phyloP scores from a whole-genome alignment of 2,113 vertebrate species.

The Boleophthalmus pectinirostris region DNA sequence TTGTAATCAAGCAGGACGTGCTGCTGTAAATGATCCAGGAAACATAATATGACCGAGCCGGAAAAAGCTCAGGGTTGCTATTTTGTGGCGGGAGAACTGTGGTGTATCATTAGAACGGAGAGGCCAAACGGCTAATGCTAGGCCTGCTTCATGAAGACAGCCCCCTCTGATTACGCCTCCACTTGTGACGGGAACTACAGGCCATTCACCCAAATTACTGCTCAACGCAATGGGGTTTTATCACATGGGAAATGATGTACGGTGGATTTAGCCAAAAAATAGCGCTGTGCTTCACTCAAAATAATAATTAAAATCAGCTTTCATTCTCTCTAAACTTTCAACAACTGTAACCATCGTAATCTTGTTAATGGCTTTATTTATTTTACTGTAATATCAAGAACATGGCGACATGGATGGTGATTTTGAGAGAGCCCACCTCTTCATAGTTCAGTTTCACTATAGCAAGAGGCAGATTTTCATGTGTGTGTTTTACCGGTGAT shows the following conservation, averaged over 20 bases:
- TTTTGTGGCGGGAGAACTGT: slow-evolving; percentile 42
- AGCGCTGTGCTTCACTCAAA: background rate
- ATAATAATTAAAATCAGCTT: background rate
- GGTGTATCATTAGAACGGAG: slow-evolving; percentile 66
- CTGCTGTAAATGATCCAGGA: slow-evolving; percentile 29
- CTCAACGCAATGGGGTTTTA: slow-evolving; percentile 37
- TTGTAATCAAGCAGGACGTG: slow-evolving; percentile 27
- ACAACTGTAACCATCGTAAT: too few species aligned
- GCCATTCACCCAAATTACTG: slow-evolving; percentile 48
- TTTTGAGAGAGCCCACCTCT: too few species aligned
- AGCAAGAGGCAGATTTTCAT: too few species aligned
- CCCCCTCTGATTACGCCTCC: slow-evolving; percentile 66
- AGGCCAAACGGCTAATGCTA: slow-evolving; percentile 70
- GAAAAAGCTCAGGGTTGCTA: slow-evolving; percentile 39
- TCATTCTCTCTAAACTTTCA: too few species aligned
- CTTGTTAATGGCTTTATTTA: too few species aligned
- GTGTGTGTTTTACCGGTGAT: too few species aligned
- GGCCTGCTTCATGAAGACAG: slow-evolving; percentile 62
- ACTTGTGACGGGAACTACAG: slow-evolving; percentile 59
- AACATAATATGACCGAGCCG: slow-evolving; percentile 14
- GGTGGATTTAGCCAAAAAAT: background rate
- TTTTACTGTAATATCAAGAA: too few species aligned
- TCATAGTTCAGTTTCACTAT: too few species aligned
- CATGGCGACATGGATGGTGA: too few species aligned
- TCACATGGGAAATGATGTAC: background rate